phyloP scores from a whole-genome alignment of 2,888 invertebrate species.

The Thereva nobilitata region DNA sequence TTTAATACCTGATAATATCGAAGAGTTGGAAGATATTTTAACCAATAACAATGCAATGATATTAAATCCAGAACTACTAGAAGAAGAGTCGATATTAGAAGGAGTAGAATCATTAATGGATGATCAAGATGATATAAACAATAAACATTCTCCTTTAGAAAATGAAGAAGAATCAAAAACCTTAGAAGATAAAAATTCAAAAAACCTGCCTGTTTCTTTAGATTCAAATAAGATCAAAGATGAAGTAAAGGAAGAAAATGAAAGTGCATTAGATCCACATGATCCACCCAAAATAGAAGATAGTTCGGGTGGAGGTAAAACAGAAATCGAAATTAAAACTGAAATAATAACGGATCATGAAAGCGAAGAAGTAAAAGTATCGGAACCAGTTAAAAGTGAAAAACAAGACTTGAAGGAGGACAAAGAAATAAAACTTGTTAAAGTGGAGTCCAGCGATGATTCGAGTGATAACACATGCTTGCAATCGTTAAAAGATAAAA shows the following conservation, averaged over 20 bases:
- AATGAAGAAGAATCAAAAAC: constrained; percentile 12
- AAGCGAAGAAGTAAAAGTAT: not conserved
- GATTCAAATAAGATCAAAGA: constrained; percentile 36
- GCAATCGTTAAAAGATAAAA: constrained; percentile 27
- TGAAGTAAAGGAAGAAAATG: constrained; percentile 33
- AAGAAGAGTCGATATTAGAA: constrained; percentile 54
- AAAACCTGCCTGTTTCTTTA: constrained; percentile 37
- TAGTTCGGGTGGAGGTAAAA: constrained; percentile 36
- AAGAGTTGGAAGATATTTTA: constrained; percentile 54
- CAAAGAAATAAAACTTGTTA: not conserved
- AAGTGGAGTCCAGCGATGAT: constrained; percentile 32
- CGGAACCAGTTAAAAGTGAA: not conserved
- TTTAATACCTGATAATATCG: constrained; percentile 54
- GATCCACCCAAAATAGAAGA: constrained; percentile 40
- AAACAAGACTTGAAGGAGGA: constrained; percentile 4
- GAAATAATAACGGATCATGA: not conserved
- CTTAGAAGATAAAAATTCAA: constrained; percentile 35
- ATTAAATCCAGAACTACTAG: constrained; percentile 51
- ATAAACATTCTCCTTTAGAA: constrained; percentile 3
- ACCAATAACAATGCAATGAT: constrained; percentile 46
- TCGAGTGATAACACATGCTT: constrained; percentile 36
- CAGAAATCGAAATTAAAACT: not conserved
- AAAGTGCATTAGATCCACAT: constrained; percentile 36
- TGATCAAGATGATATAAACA: constrained; percentile 40
- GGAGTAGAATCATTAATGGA: constrained; percentile 49